Percentiles rank a stretch among this genome's conserved stretches.
Evolutionary conservation across 2,797 vertebrate species (phyloP).

Genomic region (Rhinogobio ventralis): DNA sequence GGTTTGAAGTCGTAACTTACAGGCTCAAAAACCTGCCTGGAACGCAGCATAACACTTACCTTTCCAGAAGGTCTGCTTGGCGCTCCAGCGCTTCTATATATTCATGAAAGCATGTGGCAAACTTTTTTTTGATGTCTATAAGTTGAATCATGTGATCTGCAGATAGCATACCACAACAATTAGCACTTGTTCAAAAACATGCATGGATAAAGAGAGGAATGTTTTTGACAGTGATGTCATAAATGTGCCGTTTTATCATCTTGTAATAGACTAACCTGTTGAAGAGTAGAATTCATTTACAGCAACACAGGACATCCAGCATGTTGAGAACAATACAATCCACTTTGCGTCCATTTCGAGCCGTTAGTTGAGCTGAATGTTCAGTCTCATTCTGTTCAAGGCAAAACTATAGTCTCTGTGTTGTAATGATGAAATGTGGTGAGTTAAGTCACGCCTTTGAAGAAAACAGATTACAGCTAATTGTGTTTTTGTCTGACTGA

Average conservation of each 20-base stretch:
- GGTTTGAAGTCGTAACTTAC: too few relatives aligned
- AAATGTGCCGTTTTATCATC: neutral
- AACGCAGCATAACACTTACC: conserved; percentile 26
- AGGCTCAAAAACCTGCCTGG: too few relatives aligned
- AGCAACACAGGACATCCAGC: conserved; percentile 37
- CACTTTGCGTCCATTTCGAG: conserved; percentile 24
- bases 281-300: conserved; percentile 62
- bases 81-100: conserved; percentile 41
- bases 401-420: neutral
- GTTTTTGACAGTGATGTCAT: neutral
- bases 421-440: neutral
- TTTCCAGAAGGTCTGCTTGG: conserved; percentile 27
- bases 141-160: conserved; percentile 61
- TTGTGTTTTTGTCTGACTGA: conserved; percentile 6
- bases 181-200: neutral
- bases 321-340: conserved; percentile 34
- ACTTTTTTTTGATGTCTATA: conserved; percentile 29
- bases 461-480: conserved; percentile 16
- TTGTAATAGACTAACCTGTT: conserved; percentile 44
- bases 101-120: conserved; percentile 43
- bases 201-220: neutral
- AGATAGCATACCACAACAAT: neutral
- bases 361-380: neutral
- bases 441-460: neutral
- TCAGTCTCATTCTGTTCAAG: neutral